Base-by-base conservation (phyloP, 2,797 vertebrate genomes). In the Sparus aurata region DNA sequence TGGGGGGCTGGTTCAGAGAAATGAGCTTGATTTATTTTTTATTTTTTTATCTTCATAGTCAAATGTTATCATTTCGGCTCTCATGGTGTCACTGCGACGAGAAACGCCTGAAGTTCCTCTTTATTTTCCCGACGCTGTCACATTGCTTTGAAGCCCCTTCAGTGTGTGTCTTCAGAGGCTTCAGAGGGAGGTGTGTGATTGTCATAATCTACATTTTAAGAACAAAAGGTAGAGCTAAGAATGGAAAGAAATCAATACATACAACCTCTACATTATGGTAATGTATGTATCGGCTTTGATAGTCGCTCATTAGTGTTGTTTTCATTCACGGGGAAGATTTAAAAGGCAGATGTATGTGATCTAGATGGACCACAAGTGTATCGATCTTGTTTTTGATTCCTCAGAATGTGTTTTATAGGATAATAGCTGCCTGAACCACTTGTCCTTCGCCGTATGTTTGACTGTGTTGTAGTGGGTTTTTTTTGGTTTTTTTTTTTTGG, bases 191-290 rank as follows among this genome's bases (percentile, higher is more conserved):
- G 47, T 34, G 45, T 80, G 25, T 73, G 68, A 67, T 63, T 79
- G 67, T 74, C 69, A 76, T 71, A 43, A 72, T 79, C 22, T 77
- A 63, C 76, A 68, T 83, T 83, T 81, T 79, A 75, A 77, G 83
- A 79, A 69, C 68, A 76, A 76, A 66, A 79, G 41, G 45, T 30
- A 18, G 55, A 27, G 16, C 65, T 75, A 23, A 4, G 54, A 70
- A 81, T 18, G 47, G 22, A 43, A 46, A 63, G 34, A 67, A 66
- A 73, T 78, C 62, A 52, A 50, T 71, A 38, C n/a, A 67, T 34
- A 13, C 59, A 65, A 17, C 45, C 58, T 49, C 30, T 60, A 4
- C 54, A 30, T 70, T 50, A 78, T 49, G 68, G 8, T 73, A 16
- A 71, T 79, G 30, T 53, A 8, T 53, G 34, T 0, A 13, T 73